Evolutionary conservation across 1,140 invertebrate species (phyloP), one percentile per base, ranked within the genome.

Genomic region (Spodoptera litura): DNA sequence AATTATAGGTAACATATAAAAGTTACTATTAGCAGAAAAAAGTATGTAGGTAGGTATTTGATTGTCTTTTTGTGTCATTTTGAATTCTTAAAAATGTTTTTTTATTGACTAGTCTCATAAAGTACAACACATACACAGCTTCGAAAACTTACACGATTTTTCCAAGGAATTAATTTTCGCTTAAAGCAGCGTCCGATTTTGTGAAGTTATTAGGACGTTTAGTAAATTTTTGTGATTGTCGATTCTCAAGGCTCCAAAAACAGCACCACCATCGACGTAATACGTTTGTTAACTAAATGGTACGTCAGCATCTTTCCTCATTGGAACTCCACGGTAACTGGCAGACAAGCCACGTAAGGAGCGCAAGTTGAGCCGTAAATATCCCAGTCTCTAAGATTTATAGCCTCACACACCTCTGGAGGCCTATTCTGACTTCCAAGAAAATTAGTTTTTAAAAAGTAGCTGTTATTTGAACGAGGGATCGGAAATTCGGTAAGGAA

Each of bases 331-430:
- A 25, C 55, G 25, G 59, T 70, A 56, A 74, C 31, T n/a, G 13
- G 27, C 5, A 73, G 35, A 61, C 56, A 49, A 12, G 20, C 13
- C 38, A 75, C 52, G 72, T 75, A 75, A 51, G 64, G 31, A 49
- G 20, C 51, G 49, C 70, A 71, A 80, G 38, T 80, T 80, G 35
- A n/a, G 11, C 52, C 79, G 74, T 81, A 78, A 81, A 81, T 78
- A 81, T 78, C 59, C 55, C n/a, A 20, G 15, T 35, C 8, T 53
- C 13, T 31, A 55, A 61, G 73, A 80, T 80, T 80, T 80, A 80
- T 56, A 56, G 15, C n/a, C 44, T 12, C 35, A n/a, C 12, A 55
- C 52, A 38, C 52, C 68, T 71, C 68, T 56, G 25, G 68, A 55
- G 68, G 52, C 68, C 68, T 71, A 38, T 71, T 71, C 68, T 27